Evolutionary conservation across 2,797 vertebrate species (phyloP), one percentile per base, ranked within the genome.

Genomic region (Syngnathus acus): DNA sequence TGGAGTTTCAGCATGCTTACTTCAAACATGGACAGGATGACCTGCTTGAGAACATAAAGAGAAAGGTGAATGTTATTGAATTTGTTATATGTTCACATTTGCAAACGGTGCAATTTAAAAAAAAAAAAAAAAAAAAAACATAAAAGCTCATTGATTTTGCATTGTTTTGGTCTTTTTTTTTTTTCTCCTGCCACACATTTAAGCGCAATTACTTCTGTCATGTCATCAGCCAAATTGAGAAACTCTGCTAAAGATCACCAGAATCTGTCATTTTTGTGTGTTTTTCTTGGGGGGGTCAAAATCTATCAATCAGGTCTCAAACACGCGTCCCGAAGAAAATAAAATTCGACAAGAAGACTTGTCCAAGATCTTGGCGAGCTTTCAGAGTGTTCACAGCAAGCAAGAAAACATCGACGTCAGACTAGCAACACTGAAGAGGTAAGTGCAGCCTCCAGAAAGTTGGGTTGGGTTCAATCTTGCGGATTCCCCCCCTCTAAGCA

Each of bases 1-100:
- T 98, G 60, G 95, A 98, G 81, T 99, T 99, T 84, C 96, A 96
- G 81, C 96, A 99, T 75, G 92, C 93, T 0, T 94, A 92, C 79
- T 99, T 99, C 85, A 94, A 93, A 81, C 95, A 97, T 66, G 95
- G 95, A 58, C 93, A 95, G 65, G 95, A 97, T 62, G 94, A 97
- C 69, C 87, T 99, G 76, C 69, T 99, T 83, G 95, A 98, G 61
- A 94, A 95, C 74, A 99, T 99, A 81, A 98, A 99, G 84, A 93
- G 96, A 67, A 98, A 99, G 94, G 97, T 96, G 14, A 58, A 57
- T 32, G 6, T 57, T 57, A 8, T 57, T 57, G 10, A 37, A 37
- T 16, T 5, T 57, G 13, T 37, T 23, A 13, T 26, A 5, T 26
- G 11, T 14, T 43, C 16, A 47, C 45, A 6, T 47, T 16, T 47